phyloP scores from a whole-genome alignment of 1,140 invertebrate species.

The Drosophila mojavensis region DNA sequence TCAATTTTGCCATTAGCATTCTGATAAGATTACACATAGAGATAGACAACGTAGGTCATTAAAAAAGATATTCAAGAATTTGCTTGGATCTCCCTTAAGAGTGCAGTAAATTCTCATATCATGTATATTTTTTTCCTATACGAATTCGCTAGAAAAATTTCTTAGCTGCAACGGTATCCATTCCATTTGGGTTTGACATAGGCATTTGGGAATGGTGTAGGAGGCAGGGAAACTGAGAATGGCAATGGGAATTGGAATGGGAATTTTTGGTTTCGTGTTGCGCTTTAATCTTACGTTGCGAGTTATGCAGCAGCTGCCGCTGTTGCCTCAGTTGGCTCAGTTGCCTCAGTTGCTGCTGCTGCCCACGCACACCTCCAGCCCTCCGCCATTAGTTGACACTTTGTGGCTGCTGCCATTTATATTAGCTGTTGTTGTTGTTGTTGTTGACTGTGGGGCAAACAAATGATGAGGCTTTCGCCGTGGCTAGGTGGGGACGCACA shows the following conservation, averaged over 20 bases:
- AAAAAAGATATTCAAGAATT: no score
- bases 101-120: background rate
- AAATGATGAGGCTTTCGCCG: slow-evolving; percentile 62
- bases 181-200: slow-evolving; percentile 58
- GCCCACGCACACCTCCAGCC: slow-evolving; percentile 46
- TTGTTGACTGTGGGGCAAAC: slow-evolving; percentile 42
- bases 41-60: no score
- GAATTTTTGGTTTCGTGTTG: slow-evolving; percentile 62
- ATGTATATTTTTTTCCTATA: slow-evolving; percentile 5
- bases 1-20: no score
- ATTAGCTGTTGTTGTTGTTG: background rate
- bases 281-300: slow-evolving; percentile 74
- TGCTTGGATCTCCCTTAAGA: no score
- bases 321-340: slow-evolving; percentile 30
- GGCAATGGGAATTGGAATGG: slow-evolving; percentile 40
- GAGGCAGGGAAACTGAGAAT: slow-evolving; percentile 22
- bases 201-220: slow-evolving; percentile 43
- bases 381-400: slow-evolving; percentile 26
- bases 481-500: slow-evolving; percentile 15
- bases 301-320: slow-evolving; percentile 62
- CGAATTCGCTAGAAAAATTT: slow-evolving; percentile 54
- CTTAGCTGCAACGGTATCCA: slow-evolving; percentile 53
- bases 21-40: no score
- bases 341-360: slow-evolving; percentile 49
- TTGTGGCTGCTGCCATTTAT: slow-evolving; percentile 23